Percentiles rank a stretch among this genome's conserved stretches.
Conservation (phyloP, 2,888 invertebrate species). For the Amphipyra berbera region DNA sequence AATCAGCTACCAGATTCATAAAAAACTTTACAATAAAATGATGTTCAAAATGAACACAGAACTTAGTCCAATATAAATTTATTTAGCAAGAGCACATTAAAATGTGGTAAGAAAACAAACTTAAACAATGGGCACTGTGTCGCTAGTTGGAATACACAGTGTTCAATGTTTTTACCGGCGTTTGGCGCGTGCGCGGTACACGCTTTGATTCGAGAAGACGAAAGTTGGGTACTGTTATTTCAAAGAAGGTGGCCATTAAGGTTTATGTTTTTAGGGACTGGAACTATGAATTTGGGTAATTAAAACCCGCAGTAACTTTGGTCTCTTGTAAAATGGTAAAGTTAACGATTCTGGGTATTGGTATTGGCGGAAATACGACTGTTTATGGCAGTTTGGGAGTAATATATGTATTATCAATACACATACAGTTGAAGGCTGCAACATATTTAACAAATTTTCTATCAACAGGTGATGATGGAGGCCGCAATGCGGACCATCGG, state of each 20-base stretch:
- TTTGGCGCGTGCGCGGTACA: conserved; percentile 58
- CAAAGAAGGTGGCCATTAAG: conserved; percentile 45
- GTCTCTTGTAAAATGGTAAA: background rate
- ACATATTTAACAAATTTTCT: no score
- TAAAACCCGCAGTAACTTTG: conserved; percentile 25
- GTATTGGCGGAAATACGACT: no score
- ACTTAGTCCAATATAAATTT: conserved; percentile 35
- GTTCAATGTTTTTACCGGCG: conserved; percentile 53
- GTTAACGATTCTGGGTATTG: background rate
- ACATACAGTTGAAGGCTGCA: background rate
- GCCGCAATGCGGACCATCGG: no score
- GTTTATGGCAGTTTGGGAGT: no score
- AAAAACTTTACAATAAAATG: conserved; percentile 21
- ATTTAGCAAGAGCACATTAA: no score
- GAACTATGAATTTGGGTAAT: conserved; percentile 42
- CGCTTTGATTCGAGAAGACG: conserved; percentile 43
- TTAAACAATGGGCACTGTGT: conserved; percentile 48
- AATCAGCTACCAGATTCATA: conserved; percentile 22
- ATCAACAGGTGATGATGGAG: no score
- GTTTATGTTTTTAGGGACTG: conserved; percentile 37
- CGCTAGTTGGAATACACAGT: conserved; percentile 50
- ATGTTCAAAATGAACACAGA: conserved; percentile 41
- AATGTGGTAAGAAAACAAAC: conserved; percentile 41
- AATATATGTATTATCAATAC: background rate
- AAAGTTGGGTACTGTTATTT: conserved; percentile 48